Conservation (phyloP, 2,113 vertebrate genomes). For the Columbina picui region DNA sequence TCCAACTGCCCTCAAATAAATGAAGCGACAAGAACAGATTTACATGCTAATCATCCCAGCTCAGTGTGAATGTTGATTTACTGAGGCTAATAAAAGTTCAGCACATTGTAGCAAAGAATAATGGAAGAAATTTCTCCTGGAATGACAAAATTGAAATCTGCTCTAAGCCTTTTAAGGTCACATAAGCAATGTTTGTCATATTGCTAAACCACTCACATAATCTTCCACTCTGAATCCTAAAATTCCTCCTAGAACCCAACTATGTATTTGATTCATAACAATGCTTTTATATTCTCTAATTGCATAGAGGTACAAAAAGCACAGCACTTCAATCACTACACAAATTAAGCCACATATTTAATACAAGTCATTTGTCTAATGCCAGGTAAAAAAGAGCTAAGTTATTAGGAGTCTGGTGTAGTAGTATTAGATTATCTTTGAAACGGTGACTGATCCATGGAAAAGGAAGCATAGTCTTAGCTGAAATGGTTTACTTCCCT, state of each 20-base stretch:
- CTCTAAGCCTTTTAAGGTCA: constrained; percentile 6
- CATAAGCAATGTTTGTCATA: background rate
- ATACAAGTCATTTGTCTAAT: background rate
- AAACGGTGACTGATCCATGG: background rate
- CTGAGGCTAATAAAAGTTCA: background rate
- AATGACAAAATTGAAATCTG: constrained; percentile 4
- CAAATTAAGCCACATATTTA: background rate
- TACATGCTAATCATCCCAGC: background rate
- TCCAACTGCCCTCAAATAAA: background rate
- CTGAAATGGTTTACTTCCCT: background rate
- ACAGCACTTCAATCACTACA: background rate
- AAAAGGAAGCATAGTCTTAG: background rate
- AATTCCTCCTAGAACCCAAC: background rate
- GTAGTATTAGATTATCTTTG: background rate
- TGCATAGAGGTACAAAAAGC: background rate
- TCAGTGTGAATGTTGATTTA: background rate
- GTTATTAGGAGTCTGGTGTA: background rate
- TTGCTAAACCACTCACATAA: background rate
- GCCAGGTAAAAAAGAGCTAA: background rate
- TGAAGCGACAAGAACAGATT: background rate
- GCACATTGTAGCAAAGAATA: background rate
- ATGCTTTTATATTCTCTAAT: background rate
- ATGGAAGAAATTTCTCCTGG: background rate
- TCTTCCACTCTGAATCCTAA: background rate
- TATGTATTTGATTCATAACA: background rate